Percentiles rank a stretch among this genome's conserved stretches.
Evolutionary conservation across 2,797 vertebrate species (phyloP).

Genomic region (Numenius phaeopus): DNA sequence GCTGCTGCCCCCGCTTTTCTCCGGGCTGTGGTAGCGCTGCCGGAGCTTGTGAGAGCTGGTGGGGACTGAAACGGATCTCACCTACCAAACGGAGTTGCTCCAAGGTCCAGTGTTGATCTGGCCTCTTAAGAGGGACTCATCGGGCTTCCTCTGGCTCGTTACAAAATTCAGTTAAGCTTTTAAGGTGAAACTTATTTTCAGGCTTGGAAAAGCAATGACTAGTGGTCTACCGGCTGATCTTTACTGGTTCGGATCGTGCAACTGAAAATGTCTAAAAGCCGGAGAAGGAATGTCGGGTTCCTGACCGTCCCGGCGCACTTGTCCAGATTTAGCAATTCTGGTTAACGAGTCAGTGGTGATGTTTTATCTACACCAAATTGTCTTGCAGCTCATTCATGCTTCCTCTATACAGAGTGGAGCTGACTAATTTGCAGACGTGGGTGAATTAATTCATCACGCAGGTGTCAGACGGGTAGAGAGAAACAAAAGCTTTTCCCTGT

Average conservation of each 20-base stretch:
- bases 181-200: neutral
- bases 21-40: neutral
- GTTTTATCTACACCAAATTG: neutral
- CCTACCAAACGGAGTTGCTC: neutral
- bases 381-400: accelerated
- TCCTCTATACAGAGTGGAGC: neutral
- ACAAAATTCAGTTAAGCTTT: neutral
- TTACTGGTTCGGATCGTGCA: neutral
- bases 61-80: neutral
- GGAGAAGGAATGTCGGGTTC: accelerated
- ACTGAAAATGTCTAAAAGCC: neutral
- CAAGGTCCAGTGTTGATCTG: neutral
- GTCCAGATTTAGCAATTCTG: neutral
- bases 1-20: neutral
- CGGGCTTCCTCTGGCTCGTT: neutral
- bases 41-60: neutral
- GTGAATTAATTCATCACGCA: neutral
- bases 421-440: neutral
- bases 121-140: neutral
- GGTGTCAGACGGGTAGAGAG: neutral
- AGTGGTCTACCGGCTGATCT: neutral
- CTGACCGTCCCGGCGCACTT: accelerated
- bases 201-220: neutral
- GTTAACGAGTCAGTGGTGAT: neutral
- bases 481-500: neutral